Conservation (phyloP, 2,888 invertebrate genomes). For the Drosophila macrothrix region DNA sequence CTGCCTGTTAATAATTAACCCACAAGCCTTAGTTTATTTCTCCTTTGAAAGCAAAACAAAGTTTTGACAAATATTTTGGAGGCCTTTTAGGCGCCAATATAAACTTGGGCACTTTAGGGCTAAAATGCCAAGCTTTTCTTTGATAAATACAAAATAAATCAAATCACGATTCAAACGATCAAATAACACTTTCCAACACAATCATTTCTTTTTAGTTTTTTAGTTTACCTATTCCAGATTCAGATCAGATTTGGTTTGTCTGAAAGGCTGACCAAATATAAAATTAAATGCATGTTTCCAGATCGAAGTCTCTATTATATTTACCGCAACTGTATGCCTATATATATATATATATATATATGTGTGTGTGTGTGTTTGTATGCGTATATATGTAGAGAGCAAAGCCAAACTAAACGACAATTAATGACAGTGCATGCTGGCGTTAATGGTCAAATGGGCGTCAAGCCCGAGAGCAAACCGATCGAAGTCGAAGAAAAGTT, state of each 20-base stretch:
- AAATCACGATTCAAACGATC: neutral
- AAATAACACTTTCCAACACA: neutral
- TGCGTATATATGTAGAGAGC: neutral
- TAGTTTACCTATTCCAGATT: neutral
- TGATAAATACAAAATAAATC: neutral
- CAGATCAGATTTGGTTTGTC: neutral
- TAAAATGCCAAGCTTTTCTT: neutral
- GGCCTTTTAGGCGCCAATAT: neutral
- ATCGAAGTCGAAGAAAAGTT: constrained; percentile 34
- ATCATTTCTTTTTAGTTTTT: neutral
- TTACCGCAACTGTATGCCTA: constrained; percentile 9
- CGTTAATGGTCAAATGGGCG: constrained; percentile 54
- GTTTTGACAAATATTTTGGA: neutral
- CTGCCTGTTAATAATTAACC: no score
- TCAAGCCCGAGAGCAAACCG: neutral
- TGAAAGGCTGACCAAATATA: neutral
- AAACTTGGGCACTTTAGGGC: neutral
- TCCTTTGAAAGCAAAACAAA: neutral
- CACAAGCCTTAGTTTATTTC: no score
- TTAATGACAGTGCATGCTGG: constrained; percentile 68
- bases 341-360: neutral
- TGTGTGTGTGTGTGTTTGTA: no score
- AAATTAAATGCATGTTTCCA: neutral
- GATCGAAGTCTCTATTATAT: neutral
- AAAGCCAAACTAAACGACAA: constrained; percentile 60